Evolutionary conservation across 1,140 invertebrate genomes (phyloP), one percentile per base, ranked within the genome.

Genomic region (Sycophila sp.): DNA sequence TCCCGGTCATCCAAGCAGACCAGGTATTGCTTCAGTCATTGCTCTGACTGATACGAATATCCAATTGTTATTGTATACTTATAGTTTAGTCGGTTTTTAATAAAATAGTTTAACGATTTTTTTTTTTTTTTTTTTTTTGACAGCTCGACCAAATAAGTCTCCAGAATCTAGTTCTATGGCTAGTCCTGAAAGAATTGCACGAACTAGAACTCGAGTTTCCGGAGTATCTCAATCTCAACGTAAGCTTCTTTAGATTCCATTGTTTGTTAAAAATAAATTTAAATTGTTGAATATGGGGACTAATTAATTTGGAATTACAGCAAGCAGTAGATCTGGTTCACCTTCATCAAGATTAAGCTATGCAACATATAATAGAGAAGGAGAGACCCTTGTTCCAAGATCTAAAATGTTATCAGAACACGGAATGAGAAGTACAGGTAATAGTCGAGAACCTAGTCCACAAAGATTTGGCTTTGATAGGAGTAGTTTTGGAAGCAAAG

Each of bases 211-310:
- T 76, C 80, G 89, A 81, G 79, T 90, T 2, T 88, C 91, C 2
- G 92, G 93, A 28, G 92, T 94, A 24, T 96, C 94, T 8, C 95
- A 96, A 80, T 97, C 95, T 28, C 95, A 97, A 88, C 96, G 94
- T 96, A 87, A 92, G 93, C 45, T n/a, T 38, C 11, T 4, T 58
- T 36, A 38, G 40, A 70, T 55, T 65, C 59, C 55, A 56, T 42
- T 63, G 60, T 73, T 73, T 2, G 68, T 71, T 49, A 28, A 53
- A 2, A 22, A 45, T 45, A 45, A 45, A 7, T 7, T n/a, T n/a
- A n/a, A n/a, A n/a, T n/a, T n/a, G n/a, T n/a, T n/a, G n/a, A n/a
- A n/a, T n/a, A n/a, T n/a, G n/a, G n/a, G n/a, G n/a, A n/a, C n/a
- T n/a, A n/a, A n/a, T 78, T 26, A 0, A 10, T 53, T 38, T 68